Evolutionary conservation across 2,888 invertebrate genomes (phyloP).

Genomic region (Lymantria monacha): DNA sequence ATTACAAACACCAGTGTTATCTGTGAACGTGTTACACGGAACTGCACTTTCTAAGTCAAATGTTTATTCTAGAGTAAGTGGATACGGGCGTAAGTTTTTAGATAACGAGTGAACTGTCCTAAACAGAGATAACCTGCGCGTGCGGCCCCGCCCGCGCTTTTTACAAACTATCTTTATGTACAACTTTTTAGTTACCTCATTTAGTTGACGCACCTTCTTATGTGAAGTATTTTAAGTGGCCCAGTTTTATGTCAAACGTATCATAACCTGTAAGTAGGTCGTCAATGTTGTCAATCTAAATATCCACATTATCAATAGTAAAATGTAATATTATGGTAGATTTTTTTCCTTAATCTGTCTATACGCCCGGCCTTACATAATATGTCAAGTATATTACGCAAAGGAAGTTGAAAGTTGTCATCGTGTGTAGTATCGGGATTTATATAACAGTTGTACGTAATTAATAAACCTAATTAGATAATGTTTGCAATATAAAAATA

Average conservation of each 20-base stretch:
- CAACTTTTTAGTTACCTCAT: slow-evolving; percentile 49
- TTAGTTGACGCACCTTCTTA: slow-evolving; percentile 49
- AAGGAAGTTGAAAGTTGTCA: slow-evolving; percentile 38
- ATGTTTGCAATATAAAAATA: slow-evolving; percentile 3
- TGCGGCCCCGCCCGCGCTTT: slow-evolving; percentile 52
- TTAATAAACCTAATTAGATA: slow-evolving; percentile 25
- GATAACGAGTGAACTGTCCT: slow-evolving; percentile 73
- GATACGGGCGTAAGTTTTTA: slow-evolving; percentile 62
- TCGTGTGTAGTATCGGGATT: slow-evolving; percentile 27
- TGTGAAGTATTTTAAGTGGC: slow-evolving; percentile 26
- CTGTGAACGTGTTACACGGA: slow-evolving; percentile 73
- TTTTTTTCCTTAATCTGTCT: neutral
- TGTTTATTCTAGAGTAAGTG: slow-evolving; percentile 73
- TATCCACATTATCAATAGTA: slow-evolving; percentile 5
- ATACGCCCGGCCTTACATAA: slow-evolving; percentile 29
- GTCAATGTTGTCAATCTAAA: neutral
- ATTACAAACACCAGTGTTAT: slow-evolving; percentile 67
- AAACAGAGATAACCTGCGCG: slow-evolving; percentile 62
- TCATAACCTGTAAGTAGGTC: slow-evolving; percentile 24
- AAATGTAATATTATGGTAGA: slow-evolving; percentile 17
- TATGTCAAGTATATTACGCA: slow-evolving; percentile 26
- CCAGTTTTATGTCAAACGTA: slow-evolving; percentile 23
- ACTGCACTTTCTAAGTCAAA: slow-evolving; percentile 81
- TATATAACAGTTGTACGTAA: slow-evolving; percentile 19
- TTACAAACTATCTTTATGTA: slow-evolving; percentile 67